Conservation (phyloP, 2,888 invertebrate genomes). For the Oithona nana region DNA sequence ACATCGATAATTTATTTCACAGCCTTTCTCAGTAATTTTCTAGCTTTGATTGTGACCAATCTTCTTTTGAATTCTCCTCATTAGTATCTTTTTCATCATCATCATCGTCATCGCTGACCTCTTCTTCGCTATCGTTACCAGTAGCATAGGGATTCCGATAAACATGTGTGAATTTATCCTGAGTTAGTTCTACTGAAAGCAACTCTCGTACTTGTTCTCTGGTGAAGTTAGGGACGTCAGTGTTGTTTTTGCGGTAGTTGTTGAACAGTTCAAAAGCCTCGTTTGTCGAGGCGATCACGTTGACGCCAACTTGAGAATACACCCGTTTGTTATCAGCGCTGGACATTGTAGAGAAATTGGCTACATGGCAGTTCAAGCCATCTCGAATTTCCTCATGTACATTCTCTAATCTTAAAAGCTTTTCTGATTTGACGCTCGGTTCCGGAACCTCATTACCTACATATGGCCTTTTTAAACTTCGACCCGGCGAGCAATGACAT, state of each 20-base stretch:
- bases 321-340: not conserved
- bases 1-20: too few species aligned
- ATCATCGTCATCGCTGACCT: too few species aligned
- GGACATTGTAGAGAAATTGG: not conserved
- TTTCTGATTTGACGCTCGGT: not conserved
- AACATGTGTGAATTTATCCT: not conserved
- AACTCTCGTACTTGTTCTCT: not conserved
- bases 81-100: too few species aligned
- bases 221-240: not conserved
- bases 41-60: too few species aligned
- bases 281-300: not conserved
- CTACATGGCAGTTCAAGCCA: not conserved
- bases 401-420: not conserved
- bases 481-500: not conserved
- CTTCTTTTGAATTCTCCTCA: too few species aligned
- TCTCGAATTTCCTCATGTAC: not conserved
- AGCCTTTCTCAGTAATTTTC: too few species aligned
- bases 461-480: not conserved
- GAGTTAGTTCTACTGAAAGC: not conserved
- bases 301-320: not conserved
- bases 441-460: not conserved
- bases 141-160: not conserved
- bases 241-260: not conserved
- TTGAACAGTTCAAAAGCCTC: not conserved
- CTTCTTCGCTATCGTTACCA: too few species aligned